These are phyloP conservation scores for Bilobella aurantiaca DNA, from an alignment of 1,140 invertebrate genomes.

Conservation along the genomic window DNA sequence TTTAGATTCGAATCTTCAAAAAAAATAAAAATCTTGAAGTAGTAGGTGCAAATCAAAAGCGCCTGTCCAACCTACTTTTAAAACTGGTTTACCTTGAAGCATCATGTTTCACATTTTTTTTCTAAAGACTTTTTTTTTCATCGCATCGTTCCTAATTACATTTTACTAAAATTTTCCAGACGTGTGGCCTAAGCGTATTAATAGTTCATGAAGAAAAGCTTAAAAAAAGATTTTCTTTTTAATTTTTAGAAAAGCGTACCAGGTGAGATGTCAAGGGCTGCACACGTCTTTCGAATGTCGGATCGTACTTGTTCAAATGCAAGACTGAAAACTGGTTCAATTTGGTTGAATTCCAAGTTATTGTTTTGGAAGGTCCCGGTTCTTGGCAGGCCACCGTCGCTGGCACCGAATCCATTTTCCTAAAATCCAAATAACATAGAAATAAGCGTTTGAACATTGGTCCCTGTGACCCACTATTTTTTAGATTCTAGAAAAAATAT, in stretches of 20 bases:
- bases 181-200: no score
- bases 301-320: constrained; percentile 74
- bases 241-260: no score
- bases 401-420: constrained; percentile 12
- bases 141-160: no score
- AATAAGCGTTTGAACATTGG: neutral
- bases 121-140: neutral
- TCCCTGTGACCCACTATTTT: no score
- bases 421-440: neutral
- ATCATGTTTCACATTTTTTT: neutral
- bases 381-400: neutral
- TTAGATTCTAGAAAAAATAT: no score
- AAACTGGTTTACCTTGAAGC: neutral
- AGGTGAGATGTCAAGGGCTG: constrained; percentile 69
- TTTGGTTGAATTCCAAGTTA: constrained; percentile 40
- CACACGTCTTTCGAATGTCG: constrained; percentile 72
- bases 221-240: no score
- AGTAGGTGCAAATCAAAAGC: no score
- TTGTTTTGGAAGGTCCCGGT: neutral
- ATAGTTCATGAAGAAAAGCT: no score
- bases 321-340: constrained; percentile 70
- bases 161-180: no score
- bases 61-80: neutral
- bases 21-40: no score
- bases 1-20: no score